phyloP scores from a whole-genome alignment of 37 sponge, comb jelly and placozoan species.

The Dysidea cf. avara region DNA sequence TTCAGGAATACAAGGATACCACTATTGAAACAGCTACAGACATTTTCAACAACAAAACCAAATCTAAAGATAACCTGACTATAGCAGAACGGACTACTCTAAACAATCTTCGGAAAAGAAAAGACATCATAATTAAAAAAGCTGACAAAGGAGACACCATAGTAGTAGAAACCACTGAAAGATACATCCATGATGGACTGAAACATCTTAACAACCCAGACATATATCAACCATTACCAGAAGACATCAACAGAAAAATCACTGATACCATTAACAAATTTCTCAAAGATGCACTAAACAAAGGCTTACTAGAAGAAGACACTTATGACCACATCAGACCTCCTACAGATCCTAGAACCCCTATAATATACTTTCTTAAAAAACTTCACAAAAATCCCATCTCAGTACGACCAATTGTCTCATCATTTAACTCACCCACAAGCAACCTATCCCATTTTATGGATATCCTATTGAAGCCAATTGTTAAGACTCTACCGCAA shows the following conservation, averaged over 20 bases:
- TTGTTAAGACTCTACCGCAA: background rate
- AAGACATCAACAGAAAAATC: too few relatives aligned
- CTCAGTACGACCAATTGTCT: background rate
- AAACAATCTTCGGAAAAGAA: background rate
- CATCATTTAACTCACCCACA: too few relatives aligned
- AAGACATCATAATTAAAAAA: constrained; percentile 4
- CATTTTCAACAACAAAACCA: constrained; percentile 1
- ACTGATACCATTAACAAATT: too few relatives aligned
- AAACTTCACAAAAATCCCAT: constrained; percentile 2
- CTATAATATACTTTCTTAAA: too few relatives aligned
- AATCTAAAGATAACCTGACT: background rate
- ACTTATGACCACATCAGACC: too few relatives aligned
- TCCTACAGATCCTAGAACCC: too few relatives aligned
- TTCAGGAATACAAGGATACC: too few relatives aligned
- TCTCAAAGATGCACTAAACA: too few relatives aligned
- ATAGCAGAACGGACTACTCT: background rate
- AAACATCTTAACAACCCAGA: background rate
- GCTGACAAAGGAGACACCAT: constrained; percentile 9
- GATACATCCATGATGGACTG: background rate
- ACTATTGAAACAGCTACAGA: too few relatives aligned
- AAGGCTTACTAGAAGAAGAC: too few relatives aligned
- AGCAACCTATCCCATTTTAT: too few relatives aligned
- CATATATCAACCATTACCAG: background rate
- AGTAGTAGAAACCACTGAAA: too few relatives aligned
- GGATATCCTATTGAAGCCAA: background rate